Evolutionary conservation across 1,140 invertebrate genomes (phyloP).

Genomic region (Danaus plexippus): DNA sequence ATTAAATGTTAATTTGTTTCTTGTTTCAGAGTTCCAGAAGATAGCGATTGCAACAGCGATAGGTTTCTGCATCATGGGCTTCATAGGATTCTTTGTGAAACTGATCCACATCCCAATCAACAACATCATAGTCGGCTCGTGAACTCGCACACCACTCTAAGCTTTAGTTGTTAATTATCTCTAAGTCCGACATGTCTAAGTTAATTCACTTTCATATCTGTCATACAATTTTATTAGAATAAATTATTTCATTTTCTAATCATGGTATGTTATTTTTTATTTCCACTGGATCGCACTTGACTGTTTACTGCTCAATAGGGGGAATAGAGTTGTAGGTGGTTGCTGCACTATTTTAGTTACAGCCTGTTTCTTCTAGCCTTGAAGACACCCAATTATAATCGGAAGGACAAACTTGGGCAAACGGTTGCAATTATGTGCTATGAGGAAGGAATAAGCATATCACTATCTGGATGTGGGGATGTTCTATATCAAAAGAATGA

Average conservation of each 20-base stretch:
- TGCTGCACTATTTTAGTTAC: too few species aligned
- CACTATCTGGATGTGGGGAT: too few species aligned
- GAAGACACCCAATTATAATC: too few species aligned
- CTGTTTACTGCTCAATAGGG: too few species aligned
- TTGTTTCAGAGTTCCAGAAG: conserved; percentile 95
- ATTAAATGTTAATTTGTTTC: too few species aligned
- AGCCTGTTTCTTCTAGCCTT: too few species aligned
- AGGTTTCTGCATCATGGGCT: conserved; percentile 99
- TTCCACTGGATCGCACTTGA: too few species aligned
- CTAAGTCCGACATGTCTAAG: conserved; percentile 45
- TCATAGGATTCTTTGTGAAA: conserved; percentile 99
- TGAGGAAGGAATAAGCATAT: too few species aligned
- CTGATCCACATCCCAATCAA: conserved; percentile 99
- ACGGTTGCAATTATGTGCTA: too few species aligned
- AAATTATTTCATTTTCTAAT: conserved; percentile 53
- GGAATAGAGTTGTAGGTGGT: too few species aligned
- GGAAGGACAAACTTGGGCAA: too few species aligned
- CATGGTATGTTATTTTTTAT: conserved; percentile 6
- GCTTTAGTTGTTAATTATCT: conserved; percentile 39
- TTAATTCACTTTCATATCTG: conserved; percentile 43
- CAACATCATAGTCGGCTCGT: conserved; percentile 96
- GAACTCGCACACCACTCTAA: conserved; percentile 39
- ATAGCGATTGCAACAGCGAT: conserved; percentile 99
- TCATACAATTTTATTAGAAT: conserved; percentile 44
- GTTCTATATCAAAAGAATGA: too few species aligned